Percentiles rank a stretch among this genome's conserved stretches.
Conservation (phyloP, 2,797 vertebrate genomes). For the Malurus splendens region DNA sequence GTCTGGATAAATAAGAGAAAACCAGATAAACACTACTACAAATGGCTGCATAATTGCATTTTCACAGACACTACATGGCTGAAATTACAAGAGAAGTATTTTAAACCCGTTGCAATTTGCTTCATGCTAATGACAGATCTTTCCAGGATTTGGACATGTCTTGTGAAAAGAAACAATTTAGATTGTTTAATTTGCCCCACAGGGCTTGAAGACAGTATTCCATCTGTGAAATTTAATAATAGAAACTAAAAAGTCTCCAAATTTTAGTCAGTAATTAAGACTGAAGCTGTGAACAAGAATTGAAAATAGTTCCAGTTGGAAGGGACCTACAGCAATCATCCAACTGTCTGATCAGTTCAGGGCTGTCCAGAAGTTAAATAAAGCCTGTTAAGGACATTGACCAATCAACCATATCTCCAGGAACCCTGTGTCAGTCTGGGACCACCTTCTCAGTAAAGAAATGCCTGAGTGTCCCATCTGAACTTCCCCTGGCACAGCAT, state of each 20-base stretch:
- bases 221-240: neutral
- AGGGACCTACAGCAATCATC: neutral
- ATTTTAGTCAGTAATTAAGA: neutral
- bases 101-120: neutral
- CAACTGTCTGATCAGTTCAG: neutral
- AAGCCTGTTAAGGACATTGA: neutral
- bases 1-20: neutral
- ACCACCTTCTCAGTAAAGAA: neutral
- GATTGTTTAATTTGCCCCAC: neutral
- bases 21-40: neutral
- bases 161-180: neutral
- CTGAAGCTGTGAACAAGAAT: neutral
- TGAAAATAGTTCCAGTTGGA: neutral
- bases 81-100: neutral
- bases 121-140: neutral
- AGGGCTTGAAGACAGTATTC: neutral
- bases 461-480: neutral
- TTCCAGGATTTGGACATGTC: neutral
- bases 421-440: neutral
- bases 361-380: neutral
- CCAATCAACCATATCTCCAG: rapidly evolving
- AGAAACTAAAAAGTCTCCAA: neutral
- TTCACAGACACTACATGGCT: neutral
- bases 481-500: neutral
- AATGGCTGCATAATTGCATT: neutral